Evolutionary conservation across 2,888 invertebrate species (phyloP).

Genomic region (Harpalus rubripes): DNA sequence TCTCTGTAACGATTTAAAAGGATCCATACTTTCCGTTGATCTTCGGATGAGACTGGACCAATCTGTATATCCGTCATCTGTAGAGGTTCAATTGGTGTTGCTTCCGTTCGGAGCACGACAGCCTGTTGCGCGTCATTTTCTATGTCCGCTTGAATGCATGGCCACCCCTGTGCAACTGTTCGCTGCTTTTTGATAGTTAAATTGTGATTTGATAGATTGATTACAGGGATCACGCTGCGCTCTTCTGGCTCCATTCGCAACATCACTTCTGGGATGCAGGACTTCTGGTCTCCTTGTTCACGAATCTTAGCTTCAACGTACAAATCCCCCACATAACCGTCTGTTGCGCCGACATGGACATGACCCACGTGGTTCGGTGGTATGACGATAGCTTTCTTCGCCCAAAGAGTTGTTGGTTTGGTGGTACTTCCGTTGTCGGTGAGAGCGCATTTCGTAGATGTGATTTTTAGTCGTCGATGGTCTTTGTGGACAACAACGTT

Average conservation of each 20-base stretch:
- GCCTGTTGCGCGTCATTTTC: background rate
- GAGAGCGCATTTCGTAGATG: background rate
- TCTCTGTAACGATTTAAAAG: background rate
- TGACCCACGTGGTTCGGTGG: conserved; percentile 4
- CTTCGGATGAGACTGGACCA: background rate
- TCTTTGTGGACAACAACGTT: conserved; percentile 3
- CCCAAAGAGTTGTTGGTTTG: background rate
- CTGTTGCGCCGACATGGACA: background rate
- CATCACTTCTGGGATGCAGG: conserved; percentile 1
- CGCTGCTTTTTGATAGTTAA: background rate
- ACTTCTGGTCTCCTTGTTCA: conserved; percentile 3
- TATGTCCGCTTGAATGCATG: conserved; percentile 68
- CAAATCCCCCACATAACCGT: background rate
- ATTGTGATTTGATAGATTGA: background rate
- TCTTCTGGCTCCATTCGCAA: background rate
- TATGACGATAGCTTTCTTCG: conserved; percentile 12
- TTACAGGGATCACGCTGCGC: background rate
- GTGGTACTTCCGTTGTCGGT: background rate
- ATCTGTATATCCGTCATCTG: background rate
- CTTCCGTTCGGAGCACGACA: background rate
- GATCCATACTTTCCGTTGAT: background rate
- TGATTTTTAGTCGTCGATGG: background rate
- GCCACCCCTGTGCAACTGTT: background rate
- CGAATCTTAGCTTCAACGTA: background rate
- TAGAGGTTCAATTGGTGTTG: background rate